Percentiles rank a stretch among this genome's conserved stretches.
Conservation (phyloP, 2,888 invertebrate genomes). For the Tortrix viridana region DNA sequence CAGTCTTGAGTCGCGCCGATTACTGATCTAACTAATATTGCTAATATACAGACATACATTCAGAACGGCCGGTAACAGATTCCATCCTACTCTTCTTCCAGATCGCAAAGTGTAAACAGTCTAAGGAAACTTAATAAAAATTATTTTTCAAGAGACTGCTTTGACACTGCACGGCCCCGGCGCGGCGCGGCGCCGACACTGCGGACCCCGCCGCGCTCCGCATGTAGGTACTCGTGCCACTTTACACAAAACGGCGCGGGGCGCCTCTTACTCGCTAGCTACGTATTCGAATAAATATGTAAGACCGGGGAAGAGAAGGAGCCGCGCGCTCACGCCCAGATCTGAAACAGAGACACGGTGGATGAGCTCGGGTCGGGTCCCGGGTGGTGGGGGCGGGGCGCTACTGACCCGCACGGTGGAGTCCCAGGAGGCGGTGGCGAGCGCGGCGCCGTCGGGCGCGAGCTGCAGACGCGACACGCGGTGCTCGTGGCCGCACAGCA, state of each 20-base stretch:
- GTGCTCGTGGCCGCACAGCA: constrained; percentile 98
- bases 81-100: not conserved
- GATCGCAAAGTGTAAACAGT: constrained; percentile 32
- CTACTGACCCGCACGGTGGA: constrained; percentile 59
- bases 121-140: no score
- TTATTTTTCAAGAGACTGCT: no score
- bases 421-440: constrained; percentile 98
- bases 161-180: not conserved
- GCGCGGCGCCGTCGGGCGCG: constrained; percentile 98
- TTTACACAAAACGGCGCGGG: constrained; percentile 25
- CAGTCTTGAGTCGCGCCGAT: constrained; percentile 34
- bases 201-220: constrained; percentile 44
- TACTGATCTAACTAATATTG: constrained; percentile 32
- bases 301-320: constrained; percentile 25
- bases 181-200: constrained; percentile 27
- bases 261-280: constrained; percentile 29
- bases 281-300: constrained; percentile 36
- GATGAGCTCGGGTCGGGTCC: constrained; percentile 94
- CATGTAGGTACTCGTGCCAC: constrained; percentile 11
- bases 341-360: constrained; percentile 88
- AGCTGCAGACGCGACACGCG: constrained; percentile 95
- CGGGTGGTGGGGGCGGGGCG: constrained; percentile 85
- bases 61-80: constrained; percentile 12
- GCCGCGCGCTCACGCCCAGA: constrained; percentile 49
- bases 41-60: constrained; percentile 24